Evolutionary conservation across 2,888 invertebrate species (phyloP).

Genomic region (Automeris io): DNA sequence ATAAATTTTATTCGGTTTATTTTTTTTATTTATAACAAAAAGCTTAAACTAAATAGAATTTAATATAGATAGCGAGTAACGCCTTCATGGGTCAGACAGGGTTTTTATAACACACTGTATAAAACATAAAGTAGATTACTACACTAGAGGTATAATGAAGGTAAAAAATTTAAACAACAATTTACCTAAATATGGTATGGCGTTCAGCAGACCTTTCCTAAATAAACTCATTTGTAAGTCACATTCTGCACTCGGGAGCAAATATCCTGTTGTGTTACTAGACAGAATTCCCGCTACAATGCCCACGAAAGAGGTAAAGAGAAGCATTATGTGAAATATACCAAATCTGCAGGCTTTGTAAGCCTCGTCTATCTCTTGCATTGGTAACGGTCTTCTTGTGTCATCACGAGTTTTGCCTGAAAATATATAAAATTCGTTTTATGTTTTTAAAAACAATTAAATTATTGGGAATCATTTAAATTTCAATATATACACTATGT

Average conservation of each 20-base stretch:
- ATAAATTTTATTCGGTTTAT: no score
- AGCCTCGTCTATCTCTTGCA: conserved; percentile 49
- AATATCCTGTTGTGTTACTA: conserved; percentile 38
- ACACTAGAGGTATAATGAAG: no score
- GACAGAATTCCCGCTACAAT: conserved; percentile 35
- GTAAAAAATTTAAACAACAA: no score
- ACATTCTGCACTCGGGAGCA: conserved; percentile 55
- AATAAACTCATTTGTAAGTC: conserved; percentile 51
- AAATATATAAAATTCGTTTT: conserved; percentile 15
- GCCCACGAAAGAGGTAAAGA: conserved; percentile 33
- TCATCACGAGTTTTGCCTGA: conserved; percentile 28
- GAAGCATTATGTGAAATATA: conserved; percentile 39
- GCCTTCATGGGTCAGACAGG: no score
- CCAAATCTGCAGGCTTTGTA: conserved; percentile 50
- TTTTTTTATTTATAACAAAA: no score
- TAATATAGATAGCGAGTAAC: no score
- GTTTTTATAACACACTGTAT: no score
- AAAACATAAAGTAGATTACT: no score
- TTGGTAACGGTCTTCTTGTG: conserved; percentile 29
- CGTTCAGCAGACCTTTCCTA: conserved; percentile 52
- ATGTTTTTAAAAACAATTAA: no score
- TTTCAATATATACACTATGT: no score
- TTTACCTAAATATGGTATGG: conserved; percentile 53
- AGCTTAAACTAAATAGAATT: no score
- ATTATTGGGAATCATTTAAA: no score